Percentiles rank a stretch among this genome's conserved stretches.
Evolutionary conservation across 2,797 vertebrate genomes (phyloP).

Genomic region (Apogon hyalosoma): DNA sequence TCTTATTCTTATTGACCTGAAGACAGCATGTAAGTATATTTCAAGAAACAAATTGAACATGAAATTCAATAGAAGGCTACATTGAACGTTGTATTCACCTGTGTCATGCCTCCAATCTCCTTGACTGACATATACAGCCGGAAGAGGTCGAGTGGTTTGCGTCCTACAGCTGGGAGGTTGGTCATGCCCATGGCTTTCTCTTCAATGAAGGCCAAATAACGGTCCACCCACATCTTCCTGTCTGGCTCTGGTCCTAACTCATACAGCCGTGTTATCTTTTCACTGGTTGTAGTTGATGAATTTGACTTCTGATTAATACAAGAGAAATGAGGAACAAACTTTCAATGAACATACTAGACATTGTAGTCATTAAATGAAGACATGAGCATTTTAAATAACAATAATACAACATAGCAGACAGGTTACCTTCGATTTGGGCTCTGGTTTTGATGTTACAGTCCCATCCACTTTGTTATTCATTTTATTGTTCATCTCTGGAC

Average conservation of each 20-base stretch:
- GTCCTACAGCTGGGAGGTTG: constrained; percentile 96
- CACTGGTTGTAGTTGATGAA: constrained; percentile 98
- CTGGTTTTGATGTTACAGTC: constrained; percentile 88
- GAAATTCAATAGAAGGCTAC: constrained; percentile 55
- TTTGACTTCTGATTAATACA: constrained; percentile 89
- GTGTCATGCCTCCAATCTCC: constrained; percentile 97
- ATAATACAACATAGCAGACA: too few relatives aligned
- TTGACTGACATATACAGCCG: constrained; percentile 97
- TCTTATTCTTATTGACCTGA: constrained; percentile 99
- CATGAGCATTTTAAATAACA: too few relatives aligned
- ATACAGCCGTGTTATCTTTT: constrained; percentile 98
- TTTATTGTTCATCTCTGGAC: constrained; percentile 95
- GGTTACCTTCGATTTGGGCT: constrained; percentile 83
- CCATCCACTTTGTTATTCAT: constrained; percentile 98
- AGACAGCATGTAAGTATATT: not conserved
- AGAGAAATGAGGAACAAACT: too few relatives aligned
- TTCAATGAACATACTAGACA: too few relatives aligned
- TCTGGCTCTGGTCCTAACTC: constrained; percentile 97
- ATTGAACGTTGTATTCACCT: constrained; percentile 79
- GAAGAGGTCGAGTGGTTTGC: constrained; percentile 97
- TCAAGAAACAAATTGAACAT: too few relatives aligned
- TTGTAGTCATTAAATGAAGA: too few relatives aligned
- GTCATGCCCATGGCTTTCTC: constrained; percentile 99
- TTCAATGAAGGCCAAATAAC: constrained; percentile 94
- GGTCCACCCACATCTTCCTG: constrained; percentile 98